Evolutionary conservation across 2,888 invertebrate species (phyloP).

Genomic region (Acheta domesticus): DNA sequence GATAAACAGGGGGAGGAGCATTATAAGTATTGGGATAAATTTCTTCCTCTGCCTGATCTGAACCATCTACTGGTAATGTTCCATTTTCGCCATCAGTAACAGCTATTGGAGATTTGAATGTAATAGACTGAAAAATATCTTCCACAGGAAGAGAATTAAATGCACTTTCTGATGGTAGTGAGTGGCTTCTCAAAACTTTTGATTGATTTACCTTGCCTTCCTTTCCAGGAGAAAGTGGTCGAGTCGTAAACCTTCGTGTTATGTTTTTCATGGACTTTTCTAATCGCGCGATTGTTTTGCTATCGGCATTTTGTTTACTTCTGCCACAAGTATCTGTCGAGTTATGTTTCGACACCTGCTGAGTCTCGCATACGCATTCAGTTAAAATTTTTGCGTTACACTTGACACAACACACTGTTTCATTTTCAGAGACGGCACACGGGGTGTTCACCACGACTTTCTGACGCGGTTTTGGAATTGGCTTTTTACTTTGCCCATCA

Average conservation of each 20-base stretch:
- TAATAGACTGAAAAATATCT: constrained; percentile 62
- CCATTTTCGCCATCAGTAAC: constrained; percentile 24
- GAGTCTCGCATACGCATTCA: background rate
- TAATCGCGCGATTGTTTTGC: constrained; percentile 55
- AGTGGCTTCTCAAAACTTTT: constrained; percentile 51
- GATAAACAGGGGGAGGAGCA: constrained; percentile 56
- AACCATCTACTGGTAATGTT: constrained; percentile 36
- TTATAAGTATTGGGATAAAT: constrained; percentile 44
- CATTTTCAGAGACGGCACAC: background rate
- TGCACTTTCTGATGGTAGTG: constrained; percentile 54
- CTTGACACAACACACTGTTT: background rate
- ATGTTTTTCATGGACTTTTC: constrained; percentile 48
- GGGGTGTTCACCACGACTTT: background rate
- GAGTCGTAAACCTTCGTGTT: constrained; percentile 41
- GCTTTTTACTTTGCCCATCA: background rate
- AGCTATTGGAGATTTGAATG: constrained; percentile 60
- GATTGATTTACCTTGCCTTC: background rate
- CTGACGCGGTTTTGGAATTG: constrained; percentile 8
- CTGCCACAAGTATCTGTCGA: constrained; percentile 12
- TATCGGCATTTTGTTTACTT: constrained; percentile 61
- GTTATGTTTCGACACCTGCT: background rate
- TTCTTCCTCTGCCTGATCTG: constrained; percentile 42
- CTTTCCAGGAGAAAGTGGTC: background rate
- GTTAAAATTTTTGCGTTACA: background rate
- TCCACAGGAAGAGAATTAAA: constrained; percentile 57